A percentile compares a stretch with the other conserved stretches of the same genome.
Evolutionary conservation across 2,113 vertebrate genomes (phyloP).

Genomic region (Rostratula benghalensis): DNA sequence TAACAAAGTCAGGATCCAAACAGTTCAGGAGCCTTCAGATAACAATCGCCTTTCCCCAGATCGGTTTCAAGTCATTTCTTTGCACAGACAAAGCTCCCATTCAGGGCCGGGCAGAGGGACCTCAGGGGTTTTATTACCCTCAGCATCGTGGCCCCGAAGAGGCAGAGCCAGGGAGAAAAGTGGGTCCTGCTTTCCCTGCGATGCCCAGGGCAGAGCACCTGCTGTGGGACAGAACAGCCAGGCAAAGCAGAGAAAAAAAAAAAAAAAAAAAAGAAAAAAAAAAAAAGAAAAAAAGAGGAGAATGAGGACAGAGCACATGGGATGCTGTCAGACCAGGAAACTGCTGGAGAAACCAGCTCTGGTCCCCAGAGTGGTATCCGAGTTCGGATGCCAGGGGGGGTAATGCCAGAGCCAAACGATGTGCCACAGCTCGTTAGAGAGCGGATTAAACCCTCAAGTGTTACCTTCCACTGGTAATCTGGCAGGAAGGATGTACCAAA

Average conservation of each 20-base stretch:
- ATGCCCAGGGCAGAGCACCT: background rate
- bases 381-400: background rate
- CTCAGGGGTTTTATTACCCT: conserved; percentile 75
- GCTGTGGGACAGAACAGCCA: accelerated
- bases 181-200: background rate
- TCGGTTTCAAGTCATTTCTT: conserved; percentile 82
- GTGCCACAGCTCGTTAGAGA: background rate
- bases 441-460: background rate
- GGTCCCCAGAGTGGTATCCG: accelerated
- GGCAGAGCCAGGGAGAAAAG: background rate
- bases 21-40: conserved; percentile 76
- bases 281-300: background rate
- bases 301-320: accelerated
- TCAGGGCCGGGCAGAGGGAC: conserved; percentile 65
- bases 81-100: conserved; percentile 84
- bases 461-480: background rate
- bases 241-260: accelerated
- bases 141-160: conserved; percentile 42
- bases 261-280: background rate
- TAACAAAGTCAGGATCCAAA: conserved; percentile 75
- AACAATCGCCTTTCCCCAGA: conserved; percentile 80
- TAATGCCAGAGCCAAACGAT: background rate
- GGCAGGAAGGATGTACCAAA: background rate
- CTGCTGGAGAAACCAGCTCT: background rate
- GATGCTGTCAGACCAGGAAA: background rate